Conservation (phyloP, 2,888 invertebrate genomes). For the Dryadula phaetusa region DNA sequence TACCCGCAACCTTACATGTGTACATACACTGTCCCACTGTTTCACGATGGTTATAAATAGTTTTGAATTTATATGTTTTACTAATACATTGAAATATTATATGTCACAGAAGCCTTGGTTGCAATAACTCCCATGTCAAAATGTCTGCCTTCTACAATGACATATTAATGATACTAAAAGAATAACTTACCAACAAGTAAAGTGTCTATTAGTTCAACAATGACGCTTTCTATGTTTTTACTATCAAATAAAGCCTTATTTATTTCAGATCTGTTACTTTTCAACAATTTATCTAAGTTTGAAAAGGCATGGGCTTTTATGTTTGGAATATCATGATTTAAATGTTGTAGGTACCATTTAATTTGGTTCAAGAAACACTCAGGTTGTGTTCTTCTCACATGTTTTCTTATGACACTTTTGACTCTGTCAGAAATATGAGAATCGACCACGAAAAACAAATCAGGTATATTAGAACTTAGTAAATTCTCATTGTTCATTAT, state of each 20-base stretch:
- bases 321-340: slow-evolving; percentile 91
- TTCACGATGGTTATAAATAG: no score
- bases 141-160: no score
- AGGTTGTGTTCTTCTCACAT: slow-evolving; percentile 81
- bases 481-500: slow-evolving; percentile 88
- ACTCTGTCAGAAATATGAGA: slow-evolving; percentile 86
- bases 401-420: slow-evolving; percentile 85
- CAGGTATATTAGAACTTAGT: slow-evolving; percentile 88
- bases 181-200: slow-evolving; percentile 81
- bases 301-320: slow-evolving; percentile 90
- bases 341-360: slow-evolving; percentile 86
- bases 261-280: slow-evolving; percentile 87
- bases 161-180: no score
- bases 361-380: slow-evolving; percentile 86
- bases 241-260: slow-evolving; percentile 89
- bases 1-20: no score
- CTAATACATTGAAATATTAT: no score
- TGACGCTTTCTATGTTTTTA: slow-evolving; percentile 87
- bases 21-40: no score
- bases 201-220: slow-evolving; percentile 88
- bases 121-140: no score
- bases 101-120: no score
- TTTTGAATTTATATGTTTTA: no score
- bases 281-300: slow-evolving; percentile 88
- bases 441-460: slow-evolving; percentile 93